Evolutionary conservation across 1,140 invertebrate species (phyloP).

Genomic region (Polypedilum pembai): DNA sequence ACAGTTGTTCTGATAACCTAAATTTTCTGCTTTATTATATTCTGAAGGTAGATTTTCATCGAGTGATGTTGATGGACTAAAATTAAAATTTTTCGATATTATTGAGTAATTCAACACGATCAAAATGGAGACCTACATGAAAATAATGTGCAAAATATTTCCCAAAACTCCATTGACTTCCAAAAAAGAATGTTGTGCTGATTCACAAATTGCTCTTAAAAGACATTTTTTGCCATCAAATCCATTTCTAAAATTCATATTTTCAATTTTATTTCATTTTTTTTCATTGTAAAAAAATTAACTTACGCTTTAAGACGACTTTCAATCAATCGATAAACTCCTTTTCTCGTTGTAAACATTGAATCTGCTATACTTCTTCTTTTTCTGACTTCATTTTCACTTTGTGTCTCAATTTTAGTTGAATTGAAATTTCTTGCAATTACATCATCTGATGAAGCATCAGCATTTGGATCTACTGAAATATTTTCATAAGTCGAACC

Average conservation of each 20-base stretch:
- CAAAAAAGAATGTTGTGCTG: constrained; percentile 41
- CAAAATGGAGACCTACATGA: constrained; percentile 43
- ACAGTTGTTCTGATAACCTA: constrained; percentile 38
- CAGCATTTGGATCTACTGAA: background rate
- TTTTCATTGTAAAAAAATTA: constrained; percentile 37
- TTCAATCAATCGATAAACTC: background rate
- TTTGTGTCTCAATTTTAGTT: constrained; percentile 35
- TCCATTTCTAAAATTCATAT: constrained; percentile 43
- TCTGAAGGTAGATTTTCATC: constrained; percentile 46
- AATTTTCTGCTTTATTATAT: constrained; percentile 50
- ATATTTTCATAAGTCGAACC: background rate
- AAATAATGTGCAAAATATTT: constrained; percentile 46
- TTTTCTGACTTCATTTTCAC: constrained; percentile 3
- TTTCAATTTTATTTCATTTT: too few relatives aligned
- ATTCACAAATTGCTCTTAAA: constrained; percentile 47
- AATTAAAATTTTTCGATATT: too few relatives aligned
- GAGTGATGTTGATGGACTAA: constrained; percentile 49
- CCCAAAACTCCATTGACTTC: constrained; percentile 46
- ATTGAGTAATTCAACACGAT: background rate
- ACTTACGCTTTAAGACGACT: constrained; percentile 30
- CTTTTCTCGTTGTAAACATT: constrained; percentile 32
- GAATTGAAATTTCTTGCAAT: constrained; percentile 35
- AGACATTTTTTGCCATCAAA: constrained; percentile 47
- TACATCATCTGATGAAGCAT: background rate
- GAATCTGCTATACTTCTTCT: constrained; percentile 32